Evolutionary conservation across 1,140 invertebrate species (phyloP), one percentile per base, ranked within the genome.

Genomic region (Brachionus rotundiformis): DNA sequence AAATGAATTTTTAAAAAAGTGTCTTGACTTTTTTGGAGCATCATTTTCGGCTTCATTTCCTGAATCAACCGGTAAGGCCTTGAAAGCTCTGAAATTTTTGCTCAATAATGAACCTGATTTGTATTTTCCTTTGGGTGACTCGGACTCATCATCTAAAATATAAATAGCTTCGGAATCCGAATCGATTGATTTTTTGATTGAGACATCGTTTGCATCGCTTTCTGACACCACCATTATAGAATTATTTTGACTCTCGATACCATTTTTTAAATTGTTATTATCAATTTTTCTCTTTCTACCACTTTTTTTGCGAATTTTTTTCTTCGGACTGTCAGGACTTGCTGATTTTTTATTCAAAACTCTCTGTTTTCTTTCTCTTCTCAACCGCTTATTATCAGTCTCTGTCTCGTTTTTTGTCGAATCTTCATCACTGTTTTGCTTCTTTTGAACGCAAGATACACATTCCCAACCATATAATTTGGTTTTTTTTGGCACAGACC

Each of bases 401-500:
- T 23, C 8, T 2, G 2, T 0, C n/a, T 73, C 68, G 10, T 41
- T 73, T 73, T 73, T 68, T 16, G 36, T 19, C 29, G 8, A 3
- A 13, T 79, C 76, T 59, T 79, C 76, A 27, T 23, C 31, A n/a
- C 33, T 39, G 6, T n/a, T 29, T 31, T 39, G 6, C 47, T 79
- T 79, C 59, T 79, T 54, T 25, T 27, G n/a, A 16, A 79, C 76
- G 41, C 76, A 79, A 1, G 19, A n/a, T 8, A 39, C 44, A 79
- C 76, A 79, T 59, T 79, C 76, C 76, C 76, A 79, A 11, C 76
- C 76, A 59, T 79, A 79, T n/a, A 79, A 13, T 63, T 59, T 79
- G 25, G 47, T 79, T 39, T 79, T 79, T 49, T 95, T 95, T 0
- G 96, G 96, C 89, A 97, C 93, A 68, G 95, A 90, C 11, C 93